Evolutionary conservation across 2,888 invertebrate genomes (phyloP), one percentile per base, ranked within the genome.

Genomic region (Diachrysia chrysitis): DNA sequence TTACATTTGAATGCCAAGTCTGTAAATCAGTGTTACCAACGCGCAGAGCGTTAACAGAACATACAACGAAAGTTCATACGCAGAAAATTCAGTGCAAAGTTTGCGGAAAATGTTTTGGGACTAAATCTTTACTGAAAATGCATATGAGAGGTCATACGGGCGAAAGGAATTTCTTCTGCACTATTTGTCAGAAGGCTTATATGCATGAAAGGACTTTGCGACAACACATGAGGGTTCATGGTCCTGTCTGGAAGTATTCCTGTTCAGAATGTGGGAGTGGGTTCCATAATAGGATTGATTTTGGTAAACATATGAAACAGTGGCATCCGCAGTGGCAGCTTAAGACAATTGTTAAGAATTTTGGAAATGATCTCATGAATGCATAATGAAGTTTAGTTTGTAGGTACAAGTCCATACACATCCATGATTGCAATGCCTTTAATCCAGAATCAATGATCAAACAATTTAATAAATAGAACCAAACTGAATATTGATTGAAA

Each of bases 241-340:
- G 91, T 0, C 89, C 92, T 0, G 84, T 88, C 0, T 91, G 92
- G 90, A 93, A 90, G 78, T 90, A 90, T 12, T 84, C 84, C 0
- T 94, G 95, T 46, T 79, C 91, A 0, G 92, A 93, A 70, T 94
- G 95, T 58, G 93, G 92, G 0, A 93, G 75, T 42, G 92, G 91
- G 0, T 94, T 92, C 53, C 91, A 91, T 62, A 92, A 90, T 74
- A 87, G 91, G 1, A 92, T 91, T 62, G 94, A 94, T 70, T 93
- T 86, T 62, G 92, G 90, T 58, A 92, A 91, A 23, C 94, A 95
- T 35, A 89, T 94, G 84, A 94, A 92, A 29, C 92, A 94, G 25
- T 94, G 93, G 94, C 94, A 95, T 71, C 92, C 93, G 0, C 90
- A 93, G 21, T 92, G 90, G 90, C 91, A 92, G 64, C 89, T 90